These are phyloP conservation scores for Parauchenoglanis ngamensis DNA, from an alignment of 2,797 vertebrate species.

Conservation along the genomic window DNA sequence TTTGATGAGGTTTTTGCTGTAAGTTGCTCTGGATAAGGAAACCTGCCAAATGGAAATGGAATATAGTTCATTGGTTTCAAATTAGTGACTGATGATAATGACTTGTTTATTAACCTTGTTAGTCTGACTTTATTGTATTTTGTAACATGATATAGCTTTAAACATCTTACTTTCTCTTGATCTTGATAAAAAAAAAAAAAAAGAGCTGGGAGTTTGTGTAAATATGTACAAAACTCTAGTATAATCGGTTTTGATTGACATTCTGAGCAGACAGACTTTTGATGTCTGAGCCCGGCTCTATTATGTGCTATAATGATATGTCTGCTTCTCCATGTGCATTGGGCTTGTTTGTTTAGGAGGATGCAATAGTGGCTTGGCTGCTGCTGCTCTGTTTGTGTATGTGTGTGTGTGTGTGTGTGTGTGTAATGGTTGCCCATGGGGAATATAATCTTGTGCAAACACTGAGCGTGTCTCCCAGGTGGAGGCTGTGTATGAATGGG, in stretches of 20 bases:
- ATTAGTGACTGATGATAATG: constrained; percentile 4
- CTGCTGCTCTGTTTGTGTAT: constrained; percentile 13
- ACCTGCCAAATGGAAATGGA: neutral
- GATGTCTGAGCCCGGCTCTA: constrained; percentile 55
- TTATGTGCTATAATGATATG: constrained; percentile 66
- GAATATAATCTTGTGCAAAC: constrained; percentile 74
- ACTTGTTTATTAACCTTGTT: neutral
- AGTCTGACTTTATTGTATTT: neutral
- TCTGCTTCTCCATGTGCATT: constrained; percentile 61
- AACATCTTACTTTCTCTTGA: constrained; percentile 25
- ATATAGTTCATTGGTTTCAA: neutral
- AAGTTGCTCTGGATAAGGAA: neutral
- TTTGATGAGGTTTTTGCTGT: neutral
- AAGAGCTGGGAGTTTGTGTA: constrained; percentile 32
- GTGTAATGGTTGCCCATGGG: constrained; percentile 58
- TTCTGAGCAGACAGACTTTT: constrained; percentile 55
- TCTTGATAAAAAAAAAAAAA: constrained; percentile 19
- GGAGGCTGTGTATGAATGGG: constrained; percentile 65
- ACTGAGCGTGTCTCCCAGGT: constrained; percentile 68
- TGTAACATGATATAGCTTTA: constrained; percentile 19
- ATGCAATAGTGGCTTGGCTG: constrained; percentile 46
- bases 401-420: constrained; percentile 44
- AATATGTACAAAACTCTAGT: constrained; percentile 49
- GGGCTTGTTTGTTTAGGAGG: constrained; percentile 57
- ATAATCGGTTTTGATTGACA: constrained; percentile 55